A percentile compares a stretch with the other conserved stretches of the same genome.
Evolutionary conservation across 2,113 vertebrate species (phyloP).

Genomic region (Petaurus breviceps): DNA sequence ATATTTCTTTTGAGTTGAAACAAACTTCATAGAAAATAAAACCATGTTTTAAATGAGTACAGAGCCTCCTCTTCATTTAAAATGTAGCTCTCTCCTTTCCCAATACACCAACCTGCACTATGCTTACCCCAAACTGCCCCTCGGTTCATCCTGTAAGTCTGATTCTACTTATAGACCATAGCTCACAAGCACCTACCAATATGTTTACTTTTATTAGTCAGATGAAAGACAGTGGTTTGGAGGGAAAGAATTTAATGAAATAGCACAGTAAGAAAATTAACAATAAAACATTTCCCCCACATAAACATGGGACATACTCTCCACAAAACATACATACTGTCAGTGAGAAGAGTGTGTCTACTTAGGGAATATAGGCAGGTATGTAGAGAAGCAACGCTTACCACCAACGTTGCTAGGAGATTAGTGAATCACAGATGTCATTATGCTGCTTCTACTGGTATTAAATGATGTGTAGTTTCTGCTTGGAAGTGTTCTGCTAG

Average conservation of each 20-base stretch:
- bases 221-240: not conserved
- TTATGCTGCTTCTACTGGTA: not conserved
- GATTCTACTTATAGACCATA: not conserved
- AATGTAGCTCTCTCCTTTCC: not conserved
- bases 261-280: not conserved
- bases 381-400: not conserved
- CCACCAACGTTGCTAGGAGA: not conserved
- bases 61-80: constrained; percentile 54
- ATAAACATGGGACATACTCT: not conserved
- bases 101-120: not conserved
- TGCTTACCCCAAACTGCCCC: not conserved
- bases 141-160: not conserved
- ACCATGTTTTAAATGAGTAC: constrained; percentile 52
- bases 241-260: not conserved
- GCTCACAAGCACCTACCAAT: not conserved
- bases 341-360: not conserved
- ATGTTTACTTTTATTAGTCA: not conserved
- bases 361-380: not conserved
- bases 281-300: not conserved
- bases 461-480: not conserved
- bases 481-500: not conserved
- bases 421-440: not conserved
- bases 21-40: constrained; percentile 71
- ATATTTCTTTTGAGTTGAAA: constrained; percentile 68
- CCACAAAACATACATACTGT: not conserved